phyloP scores from a whole-genome alignment of 2,797 vertebrate genomes.

The Sternarchorhynchus goeldii region DNA sequence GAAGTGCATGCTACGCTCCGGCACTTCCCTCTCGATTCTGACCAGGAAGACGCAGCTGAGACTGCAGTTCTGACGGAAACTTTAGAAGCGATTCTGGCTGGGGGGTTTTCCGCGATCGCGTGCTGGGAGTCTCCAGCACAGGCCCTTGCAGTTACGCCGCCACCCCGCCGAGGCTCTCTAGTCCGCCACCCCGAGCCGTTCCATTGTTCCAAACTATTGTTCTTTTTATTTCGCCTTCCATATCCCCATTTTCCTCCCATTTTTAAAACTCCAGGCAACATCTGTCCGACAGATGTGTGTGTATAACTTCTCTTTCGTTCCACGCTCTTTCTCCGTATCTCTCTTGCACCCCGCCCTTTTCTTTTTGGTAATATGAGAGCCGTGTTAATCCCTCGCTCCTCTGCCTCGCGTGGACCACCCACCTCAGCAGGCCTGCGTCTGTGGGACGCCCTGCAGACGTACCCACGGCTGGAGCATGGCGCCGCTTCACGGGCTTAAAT shows the following conservation, averaged over 20 bases:
- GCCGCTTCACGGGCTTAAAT: conserved; percentile 25
- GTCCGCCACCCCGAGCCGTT: conserved; percentile 40
- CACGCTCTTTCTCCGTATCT: conserved; percentile 38
- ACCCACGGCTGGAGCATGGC: background rate
- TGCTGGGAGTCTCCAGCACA: background rate
- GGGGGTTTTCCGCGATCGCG: background rate
- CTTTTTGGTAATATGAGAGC: conserved; percentile 60
- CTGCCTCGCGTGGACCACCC: conserved; percentile 76
- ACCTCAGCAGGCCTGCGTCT: conserved; percentile 55
- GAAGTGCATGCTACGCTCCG: no score
- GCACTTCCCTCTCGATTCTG: no score
- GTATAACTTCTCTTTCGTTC: conserved; percentile 12
- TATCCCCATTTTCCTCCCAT: conserved; percentile 50
- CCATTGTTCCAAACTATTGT: conserved; percentile 59
- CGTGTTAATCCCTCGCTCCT: conserved; percentile 72
- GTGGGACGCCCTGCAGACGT: conserved; percentile 64
- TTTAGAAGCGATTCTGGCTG: no score
- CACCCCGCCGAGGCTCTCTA: conserved; percentile 15
- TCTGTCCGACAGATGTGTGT: conserved; percentile 74
- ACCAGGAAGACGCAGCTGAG: no score
- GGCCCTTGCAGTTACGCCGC: no score
- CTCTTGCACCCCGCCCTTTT: conserved; percentile 39
- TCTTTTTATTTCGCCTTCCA: conserved; percentile 55
- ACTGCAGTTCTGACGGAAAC: no score
- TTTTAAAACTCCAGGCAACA: conserved; percentile 65